phyloP scores from a whole-genome alignment of 92 coral and sea anemone genomes.

The Hydrozoanthus gracilis region DNA sequence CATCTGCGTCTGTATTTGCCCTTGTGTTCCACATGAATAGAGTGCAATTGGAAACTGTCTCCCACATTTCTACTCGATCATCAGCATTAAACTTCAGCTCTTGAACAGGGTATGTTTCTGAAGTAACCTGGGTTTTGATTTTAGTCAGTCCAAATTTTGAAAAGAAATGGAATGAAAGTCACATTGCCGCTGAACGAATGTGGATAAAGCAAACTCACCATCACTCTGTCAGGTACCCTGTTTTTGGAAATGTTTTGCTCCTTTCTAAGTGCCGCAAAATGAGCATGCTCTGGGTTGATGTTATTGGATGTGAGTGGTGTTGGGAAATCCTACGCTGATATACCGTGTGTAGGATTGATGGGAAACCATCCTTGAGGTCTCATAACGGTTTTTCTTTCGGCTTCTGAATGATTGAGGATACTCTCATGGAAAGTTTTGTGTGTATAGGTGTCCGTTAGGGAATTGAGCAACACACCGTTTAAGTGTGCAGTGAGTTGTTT shows the following conservation, averaged over 20 bases:
- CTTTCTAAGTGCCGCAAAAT: too few relatives aligned
- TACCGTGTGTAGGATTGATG: neutral
- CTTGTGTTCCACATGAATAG: neutral
- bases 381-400: neutral
- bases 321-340: neutral
- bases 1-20: neutral
- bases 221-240: neutral
- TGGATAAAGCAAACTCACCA: neutral
- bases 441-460: neutral
- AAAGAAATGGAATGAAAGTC: neutral
- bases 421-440: neutral
- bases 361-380: constrained; percentile 8
- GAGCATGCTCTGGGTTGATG: too few relatives aligned
- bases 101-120: constrained; percentile 9
- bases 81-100: neutral
- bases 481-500: neutral
- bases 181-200: neutral
- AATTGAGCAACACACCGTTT: neutral
- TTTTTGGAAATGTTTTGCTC: neutral
- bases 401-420: neutral
- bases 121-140: neutral
- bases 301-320: neutral
- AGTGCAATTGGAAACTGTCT: neutral
- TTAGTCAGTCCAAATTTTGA: neutral
- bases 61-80: neutral